These are phyloP conservation scores for Eucriotettix oculatus DNA, from an alignment of 2,888 invertebrate species.

Conservation along the genomic window DNA sequence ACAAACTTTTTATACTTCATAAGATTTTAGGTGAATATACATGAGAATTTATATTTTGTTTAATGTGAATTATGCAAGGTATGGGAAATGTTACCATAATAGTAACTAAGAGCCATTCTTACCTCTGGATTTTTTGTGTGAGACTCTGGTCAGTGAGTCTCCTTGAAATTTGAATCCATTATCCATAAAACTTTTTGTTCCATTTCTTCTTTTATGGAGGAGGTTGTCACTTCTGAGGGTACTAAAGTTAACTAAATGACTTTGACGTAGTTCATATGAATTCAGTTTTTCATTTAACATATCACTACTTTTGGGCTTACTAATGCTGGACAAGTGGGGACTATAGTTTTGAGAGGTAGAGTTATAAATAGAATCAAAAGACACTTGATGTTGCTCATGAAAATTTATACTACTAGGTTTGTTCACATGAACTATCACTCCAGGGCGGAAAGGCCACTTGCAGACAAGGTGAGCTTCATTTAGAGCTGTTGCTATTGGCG, in stretches of 20 bases:
- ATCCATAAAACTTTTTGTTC: conserved; percentile 19
- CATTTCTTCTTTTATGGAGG: conserved; percentile 18
- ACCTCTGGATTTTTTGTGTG: conserved; percentile 30
- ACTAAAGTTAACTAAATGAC: conserved; percentile 13
- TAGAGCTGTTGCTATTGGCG: conserved; percentile 2
- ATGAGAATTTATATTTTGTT: too few species aligned
- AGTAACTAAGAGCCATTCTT: conserved; percentile 13
- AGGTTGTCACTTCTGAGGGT: conserved; percentile 15
- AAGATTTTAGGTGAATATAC: too few species aligned
- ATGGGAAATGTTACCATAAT: too few species aligned
- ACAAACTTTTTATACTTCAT: too few species aligned
- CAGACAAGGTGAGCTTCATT: conserved; percentile 20
- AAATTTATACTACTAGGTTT: conserved; percentile 49
- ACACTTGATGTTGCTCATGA: background rate
- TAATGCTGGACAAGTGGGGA: background rate
- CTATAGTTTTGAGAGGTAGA: conserved; percentile 8
- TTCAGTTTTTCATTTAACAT: conserved; percentile 5
- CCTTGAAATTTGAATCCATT: conserved; percentile 11
- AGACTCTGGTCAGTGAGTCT: conserved; percentile 29
- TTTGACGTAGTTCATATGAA: conserved; percentile 7
- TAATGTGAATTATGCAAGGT: too few species aligned
- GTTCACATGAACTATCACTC: conserved; percentile 75
- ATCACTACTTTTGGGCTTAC: background rate
- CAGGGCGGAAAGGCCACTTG: conserved; percentile 78
- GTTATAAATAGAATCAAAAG: conserved; percentile 15